Conservation (phyloP, 1,140 invertebrate species). For the Drosophila bifasciata region DNA sequence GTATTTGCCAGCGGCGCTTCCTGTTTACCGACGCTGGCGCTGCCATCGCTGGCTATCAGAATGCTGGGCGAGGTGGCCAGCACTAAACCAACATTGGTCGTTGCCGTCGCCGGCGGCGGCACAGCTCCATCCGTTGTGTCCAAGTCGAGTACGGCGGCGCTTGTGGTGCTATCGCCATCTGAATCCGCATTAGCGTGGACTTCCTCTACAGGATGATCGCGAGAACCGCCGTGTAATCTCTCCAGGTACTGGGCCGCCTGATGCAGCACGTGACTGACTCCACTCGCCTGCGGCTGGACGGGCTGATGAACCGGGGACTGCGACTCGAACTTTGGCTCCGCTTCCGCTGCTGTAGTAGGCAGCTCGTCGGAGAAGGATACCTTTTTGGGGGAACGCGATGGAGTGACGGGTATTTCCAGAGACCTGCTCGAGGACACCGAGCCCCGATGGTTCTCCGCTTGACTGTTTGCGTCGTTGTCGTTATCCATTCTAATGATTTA, state of each 20-base stretch:
- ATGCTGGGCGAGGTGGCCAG: conserved; percentile 64
- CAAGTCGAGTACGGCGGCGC: conserved; percentile 54
- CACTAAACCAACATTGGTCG: background rate
- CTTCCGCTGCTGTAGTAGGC: conserved; percentile 35
- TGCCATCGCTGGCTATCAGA: conserved; percentile 51
- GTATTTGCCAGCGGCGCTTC: conserved; percentile 33
- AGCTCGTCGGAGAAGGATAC: conserved; percentile 81
- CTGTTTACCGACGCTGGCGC: conserved; percentile 52
- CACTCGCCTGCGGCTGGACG: conserved; percentile 44
- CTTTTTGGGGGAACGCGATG: conserved; percentile 80
- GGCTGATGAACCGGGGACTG: conserved; percentile 26
- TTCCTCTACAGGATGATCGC: conserved; percentile 32
- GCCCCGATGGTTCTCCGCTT: conserved; percentile 70
- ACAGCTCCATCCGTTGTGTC: conserved; percentile 24
- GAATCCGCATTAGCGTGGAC: conserved; percentile 18
- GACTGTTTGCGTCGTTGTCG: conserved; percentile 47
- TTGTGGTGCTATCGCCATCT: background rate
- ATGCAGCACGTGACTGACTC: conserved; percentile 75
- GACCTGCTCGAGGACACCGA: conserved; percentile 79
- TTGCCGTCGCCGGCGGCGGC: conserved; percentile 7
- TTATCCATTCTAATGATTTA: conserved; percentile 44
- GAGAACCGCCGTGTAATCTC: conserved; percentile 69
- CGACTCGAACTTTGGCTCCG: conserved; percentile 16
- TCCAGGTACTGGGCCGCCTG: conserved; percentile 80
- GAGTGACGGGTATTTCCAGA: conserved; percentile 73